Evolutionary conservation across 2,888 invertebrate genomes (phyloP), one percentile per base, ranked within the genome.

Genomic region (Podotricha telesiphe): DNA sequence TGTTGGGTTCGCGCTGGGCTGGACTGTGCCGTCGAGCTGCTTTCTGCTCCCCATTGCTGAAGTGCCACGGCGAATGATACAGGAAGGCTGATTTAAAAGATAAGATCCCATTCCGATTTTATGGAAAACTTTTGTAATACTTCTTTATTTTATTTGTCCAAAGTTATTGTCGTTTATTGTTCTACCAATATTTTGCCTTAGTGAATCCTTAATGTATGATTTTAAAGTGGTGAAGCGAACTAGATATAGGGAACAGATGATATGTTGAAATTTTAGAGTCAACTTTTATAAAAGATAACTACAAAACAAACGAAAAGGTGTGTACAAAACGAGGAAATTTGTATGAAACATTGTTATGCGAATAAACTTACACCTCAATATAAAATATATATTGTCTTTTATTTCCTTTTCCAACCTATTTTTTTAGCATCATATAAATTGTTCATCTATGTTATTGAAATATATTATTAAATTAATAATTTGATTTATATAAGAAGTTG

Each of bases 261-360:
- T 88, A 89, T 90, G 91, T 91, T 91, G 89, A 89, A 90, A 91
- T 92, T 89, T 91, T 91, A 92, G 89, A 93, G 89, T 89, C 92
- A 87, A 92, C 91, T 93, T 93, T 93, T 93, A 92, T 93, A 93
- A 92, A 89, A 88, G 88, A 91, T 87, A 86, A 87, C 84, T 86
- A 87, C 86, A 85, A 91, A 86, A 89, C 90, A 91, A 88, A 86
- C 84, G 89, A 89, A 87, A 91, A 89, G 92, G 91, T 93, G 92
- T 92, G 92, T 92, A 93, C 91, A 92, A 93, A 91, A 91, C 86
- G 91, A 91, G 89, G 91, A 91, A 88, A 92, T 93, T 93, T 93
- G 93, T 93, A 93, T 93, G 91, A 92, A 90, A 92, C 87, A 91
- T 92, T 93, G 93, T 93, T 93, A 93, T 90, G 93, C 92, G 91